Percentiles rank a stretch among this genome's conserved stretches.
phyloP scores from a whole-genome alignment of 2,888 invertebrate genomes.

The Loripinus fragilis region DNA sequence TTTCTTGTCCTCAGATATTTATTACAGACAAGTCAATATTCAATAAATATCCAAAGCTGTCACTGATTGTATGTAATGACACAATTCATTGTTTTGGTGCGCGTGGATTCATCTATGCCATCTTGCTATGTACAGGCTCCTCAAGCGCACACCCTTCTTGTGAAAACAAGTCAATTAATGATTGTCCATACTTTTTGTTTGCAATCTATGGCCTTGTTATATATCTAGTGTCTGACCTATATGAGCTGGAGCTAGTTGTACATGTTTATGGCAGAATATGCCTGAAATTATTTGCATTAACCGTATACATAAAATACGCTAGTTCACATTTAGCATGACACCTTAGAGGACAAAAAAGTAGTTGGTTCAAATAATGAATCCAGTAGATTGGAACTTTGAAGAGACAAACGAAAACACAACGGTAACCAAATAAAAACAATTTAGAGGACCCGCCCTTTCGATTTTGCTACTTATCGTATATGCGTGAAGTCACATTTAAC shows the following conservation, averaged over 20 bases:
- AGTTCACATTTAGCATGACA: conserved; percentile 77
- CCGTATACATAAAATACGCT: conserved; percentile 70
- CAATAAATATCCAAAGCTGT: no score
- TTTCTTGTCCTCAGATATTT: no score
- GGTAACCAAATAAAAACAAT: no score
- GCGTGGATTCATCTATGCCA: conserved; percentile 74
- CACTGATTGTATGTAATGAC: no score
- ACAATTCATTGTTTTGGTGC: conserved; percentile 74
- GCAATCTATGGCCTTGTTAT: conserved; percentile 74
- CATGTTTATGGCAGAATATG: conserved; percentile 70
- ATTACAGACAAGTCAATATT: no score
- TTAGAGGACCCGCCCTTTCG: no score
- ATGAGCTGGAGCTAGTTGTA: conserved; percentile 74
- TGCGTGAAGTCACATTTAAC: no score
- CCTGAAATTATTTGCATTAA: conserved; percentile 64
- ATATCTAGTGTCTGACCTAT: conserved; percentile 73
- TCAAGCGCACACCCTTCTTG: conserved; percentile 67
- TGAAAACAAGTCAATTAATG: conserved; percentile 78
- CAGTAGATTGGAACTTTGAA: conserved; percentile 78
- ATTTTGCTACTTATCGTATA: no score
- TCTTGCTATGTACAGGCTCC: conserved; percentile 77
- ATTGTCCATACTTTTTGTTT: conserved; percentile 79
- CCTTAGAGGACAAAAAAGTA: conserved; percentile 81
- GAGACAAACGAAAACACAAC: conserved; percentile 62
- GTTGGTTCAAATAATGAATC: conserved; percentile 76